Percentiles rank a stretch among this genome's conserved stretches.
phyloP scores from a whole-genome alignment of 2,113 vertebrate species.

The Herpailurus yagouaroundi region DNA sequence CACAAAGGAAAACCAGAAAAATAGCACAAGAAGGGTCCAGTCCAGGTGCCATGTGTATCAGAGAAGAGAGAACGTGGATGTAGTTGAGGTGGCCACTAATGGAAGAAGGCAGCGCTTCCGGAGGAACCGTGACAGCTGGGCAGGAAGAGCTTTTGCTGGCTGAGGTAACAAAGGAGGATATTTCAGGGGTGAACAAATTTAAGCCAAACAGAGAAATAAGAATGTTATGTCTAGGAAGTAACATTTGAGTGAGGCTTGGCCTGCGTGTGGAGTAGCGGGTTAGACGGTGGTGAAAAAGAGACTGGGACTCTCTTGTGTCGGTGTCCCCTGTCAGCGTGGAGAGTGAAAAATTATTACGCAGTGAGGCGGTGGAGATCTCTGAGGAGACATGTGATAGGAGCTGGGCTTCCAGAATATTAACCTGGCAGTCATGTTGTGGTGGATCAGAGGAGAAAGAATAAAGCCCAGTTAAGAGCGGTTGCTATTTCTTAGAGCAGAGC shows the following conservation, averaged over 20 bases:
- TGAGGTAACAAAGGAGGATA: background rate
- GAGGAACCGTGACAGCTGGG: background rate
- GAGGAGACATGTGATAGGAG: background rate
- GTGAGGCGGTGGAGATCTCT: background rate
- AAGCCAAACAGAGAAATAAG: background rate
- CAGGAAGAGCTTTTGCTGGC: background rate
- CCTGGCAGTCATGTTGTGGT: accelerated
- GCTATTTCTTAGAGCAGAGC: background rate
- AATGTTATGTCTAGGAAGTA: background rate
- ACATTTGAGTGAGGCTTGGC: background rate
- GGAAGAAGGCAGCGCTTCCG: background rate
- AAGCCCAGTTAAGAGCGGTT: background rate
- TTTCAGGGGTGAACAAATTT: background rate
- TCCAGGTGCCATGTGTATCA: background rate
- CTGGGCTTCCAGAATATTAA: background rate
- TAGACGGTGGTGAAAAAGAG: background rate
- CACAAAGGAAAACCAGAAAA: background rate
- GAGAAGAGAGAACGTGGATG: background rate
- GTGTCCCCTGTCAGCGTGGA: background rate
- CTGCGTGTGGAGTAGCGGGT: background rate
- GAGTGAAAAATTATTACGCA: background rate
- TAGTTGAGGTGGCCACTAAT: background rate
- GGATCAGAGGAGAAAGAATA: background rate
- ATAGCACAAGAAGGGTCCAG: background rate
- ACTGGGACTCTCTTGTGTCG: background rate